These are phyloP conservation scores for Trematocara nigrifrons DNA, from an alignment of 2,113 vertebrate genomes.

Conservation along the genomic window DNA sequence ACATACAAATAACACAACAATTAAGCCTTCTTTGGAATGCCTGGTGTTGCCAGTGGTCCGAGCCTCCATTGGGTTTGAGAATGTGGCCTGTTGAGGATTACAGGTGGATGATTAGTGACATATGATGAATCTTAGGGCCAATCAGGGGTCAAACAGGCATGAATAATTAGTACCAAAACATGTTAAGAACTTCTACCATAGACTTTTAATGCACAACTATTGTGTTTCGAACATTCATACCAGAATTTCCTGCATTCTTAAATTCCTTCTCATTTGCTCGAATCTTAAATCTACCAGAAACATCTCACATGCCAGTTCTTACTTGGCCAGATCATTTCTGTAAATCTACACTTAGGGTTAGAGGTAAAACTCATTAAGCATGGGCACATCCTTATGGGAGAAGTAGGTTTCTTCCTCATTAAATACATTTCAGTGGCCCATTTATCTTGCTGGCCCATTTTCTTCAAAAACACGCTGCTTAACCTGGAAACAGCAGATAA, in stretches of 20 bases:
- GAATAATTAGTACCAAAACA: background rate
- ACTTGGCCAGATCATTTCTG: conserved; percentile 17
- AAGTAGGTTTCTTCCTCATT: conserved; percentile 56
- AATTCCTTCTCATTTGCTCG: background rate
- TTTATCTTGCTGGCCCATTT: conserved; percentile 69
- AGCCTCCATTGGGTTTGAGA: background rate
- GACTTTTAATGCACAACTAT: background rate
- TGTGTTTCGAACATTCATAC: background rate
- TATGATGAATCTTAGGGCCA: background rate
- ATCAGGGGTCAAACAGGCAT: background rate
- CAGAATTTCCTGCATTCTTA: background rate
- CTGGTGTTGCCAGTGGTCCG: background rate
- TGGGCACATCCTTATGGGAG: conserved; percentile 40
- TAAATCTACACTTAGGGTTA: conserved; percentile 29
- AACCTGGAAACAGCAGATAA: conserved; percentile 72
- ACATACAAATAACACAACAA: background rate
- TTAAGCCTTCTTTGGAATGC: background rate
- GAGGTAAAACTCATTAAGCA: conserved; percentile 47
- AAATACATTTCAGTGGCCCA: conserved; percentile 57
- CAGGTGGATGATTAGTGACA: background rate
- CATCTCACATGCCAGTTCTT: background rate
- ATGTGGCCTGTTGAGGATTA: background rate
- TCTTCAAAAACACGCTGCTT: conserved; percentile 72
- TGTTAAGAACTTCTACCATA: background rate
- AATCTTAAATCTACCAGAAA: background rate